phyloP scores from a whole-genome alignment of 1,140 invertebrate genomes.

The Heliconius eleuchia region DNA sequence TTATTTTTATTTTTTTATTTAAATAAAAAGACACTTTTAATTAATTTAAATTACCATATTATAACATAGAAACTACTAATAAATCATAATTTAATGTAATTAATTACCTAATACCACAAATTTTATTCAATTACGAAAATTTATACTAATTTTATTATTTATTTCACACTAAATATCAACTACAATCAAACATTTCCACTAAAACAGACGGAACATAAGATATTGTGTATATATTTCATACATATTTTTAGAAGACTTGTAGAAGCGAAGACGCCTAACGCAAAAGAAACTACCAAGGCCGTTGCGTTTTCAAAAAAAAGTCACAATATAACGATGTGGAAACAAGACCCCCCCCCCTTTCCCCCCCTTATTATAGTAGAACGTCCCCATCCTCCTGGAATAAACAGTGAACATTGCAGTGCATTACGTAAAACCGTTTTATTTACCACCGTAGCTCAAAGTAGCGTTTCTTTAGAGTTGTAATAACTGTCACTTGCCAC shows the following conservation, averaged over 20 bases:
- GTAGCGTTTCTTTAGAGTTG: conserved; percentile 3
- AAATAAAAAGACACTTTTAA: too few species aligned
- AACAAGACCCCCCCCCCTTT: background rate
- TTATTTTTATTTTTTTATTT: too few species aligned
- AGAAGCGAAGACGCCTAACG: background rate
- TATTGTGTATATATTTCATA: background rate
- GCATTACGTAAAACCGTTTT: conserved; percentile 9
- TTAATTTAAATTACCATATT: too few species aligned
- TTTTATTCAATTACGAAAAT: too few species aligned
- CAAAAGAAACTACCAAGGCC: background rate
- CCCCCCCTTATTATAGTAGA: background rate
- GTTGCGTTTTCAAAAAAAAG: background rate
- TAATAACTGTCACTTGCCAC: conserved; percentile 24
- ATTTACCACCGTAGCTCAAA: conserved; percentile 14
- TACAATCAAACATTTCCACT: too few species aligned
- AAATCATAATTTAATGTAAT: too few species aligned
- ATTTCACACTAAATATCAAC: too few species aligned
- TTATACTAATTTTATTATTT: too few species aligned
- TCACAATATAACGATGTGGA: background rate
- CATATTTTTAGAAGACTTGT: background rate
- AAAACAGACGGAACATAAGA: too few species aligned
- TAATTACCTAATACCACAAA: too few species aligned
- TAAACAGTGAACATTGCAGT: background rate
- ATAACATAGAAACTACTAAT: too few species aligned
- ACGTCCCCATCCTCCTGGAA: background rate